Conservation (phyloP, 2,888 invertebrate species). For the Cyclophora punctaria region DNA sequence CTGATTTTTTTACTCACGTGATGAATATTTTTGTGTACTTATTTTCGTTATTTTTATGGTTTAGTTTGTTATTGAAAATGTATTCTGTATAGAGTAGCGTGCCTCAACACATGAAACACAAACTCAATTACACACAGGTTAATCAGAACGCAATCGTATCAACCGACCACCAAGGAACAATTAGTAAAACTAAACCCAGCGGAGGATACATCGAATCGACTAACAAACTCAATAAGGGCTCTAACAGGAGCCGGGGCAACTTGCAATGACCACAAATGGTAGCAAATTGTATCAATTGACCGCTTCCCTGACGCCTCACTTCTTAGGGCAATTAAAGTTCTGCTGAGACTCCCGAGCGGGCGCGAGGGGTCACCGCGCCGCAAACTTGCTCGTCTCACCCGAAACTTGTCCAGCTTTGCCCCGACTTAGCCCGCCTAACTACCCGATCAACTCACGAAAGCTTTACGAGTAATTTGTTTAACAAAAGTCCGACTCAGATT, state of each 20-base stretch:
- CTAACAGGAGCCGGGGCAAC: constrained; percentile 13
- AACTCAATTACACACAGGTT: too few species aligned
- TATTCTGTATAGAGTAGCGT: too few species aligned
- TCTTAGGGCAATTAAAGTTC: constrained; percentile 59
- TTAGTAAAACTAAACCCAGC: background rate
- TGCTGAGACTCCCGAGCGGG: constrained; percentile 37
- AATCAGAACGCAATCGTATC: too few species aligned
- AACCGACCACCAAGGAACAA: too few species aligned
- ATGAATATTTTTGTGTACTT: too few species aligned
- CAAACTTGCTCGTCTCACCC: constrained; percentile 32
- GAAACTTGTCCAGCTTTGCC: constrained; percentile 48
- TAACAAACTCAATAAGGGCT: background rate
- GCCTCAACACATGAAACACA: too few species aligned
- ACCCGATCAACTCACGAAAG: constrained; percentile 53
- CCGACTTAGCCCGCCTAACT: constrained; percentile 32
- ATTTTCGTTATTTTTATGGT: too few species aligned
- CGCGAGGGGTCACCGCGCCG: constrained; percentile 22
- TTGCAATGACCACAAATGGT: constrained; percentile 37
- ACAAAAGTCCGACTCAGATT: constrained; percentile 41
- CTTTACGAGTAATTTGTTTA: constrained; percentile 58
- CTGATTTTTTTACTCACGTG: too few species aligned
- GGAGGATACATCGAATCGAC: background rate
- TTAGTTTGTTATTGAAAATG: too few species aligned
- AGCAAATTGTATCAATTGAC: constrained; percentile 57
- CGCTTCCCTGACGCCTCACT: constrained; percentile 28